Percentiles rank a stretch among this genome's conserved stretches.
Evolutionary conservation across 2,888 invertebrate genomes (phyloP).

Genomic region (Pinctada fucata): DNA sequence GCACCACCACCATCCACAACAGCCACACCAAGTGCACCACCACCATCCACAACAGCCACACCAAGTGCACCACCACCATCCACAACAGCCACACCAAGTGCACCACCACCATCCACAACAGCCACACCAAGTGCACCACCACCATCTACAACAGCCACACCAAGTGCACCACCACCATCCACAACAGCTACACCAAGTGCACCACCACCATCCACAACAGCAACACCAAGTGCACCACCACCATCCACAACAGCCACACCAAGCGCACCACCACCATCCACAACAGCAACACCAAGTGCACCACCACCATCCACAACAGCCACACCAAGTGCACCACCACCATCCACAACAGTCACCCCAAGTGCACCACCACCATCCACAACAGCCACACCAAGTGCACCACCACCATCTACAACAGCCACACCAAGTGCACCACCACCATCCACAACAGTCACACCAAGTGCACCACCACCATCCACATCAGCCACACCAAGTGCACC

Average conservation of each 20-base stretch:
- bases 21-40: too few relatives aligned
- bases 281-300: neutral
- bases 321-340: neutral
- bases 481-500: neutral
- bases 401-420: neutral
- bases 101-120: too few relatives aligned
- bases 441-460: too few relatives aligned
- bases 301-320: neutral
- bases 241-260: neutral
- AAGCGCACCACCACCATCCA: neutral
- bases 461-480: too few relatives aligned
- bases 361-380: neutral
- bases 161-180: too few relatives aligned
- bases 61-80: too few relatives aligned
- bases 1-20: too few relatives aligned
- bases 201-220: neutral
- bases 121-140: too few relatives aligned
- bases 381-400: neutral
- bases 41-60: too few relatives aligned
- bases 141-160: too few relatives aligned
- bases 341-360: neutral
- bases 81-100: too few relatives aligned
- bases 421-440: neutral
- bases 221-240: neutral
- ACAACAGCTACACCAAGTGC: conserved; percentile 2